These are phyloP conservation scores for Caenorhabditis latens DNA, from an alignment of 1,140 invertebrate genomes.

Conservation along the genomic window DNA sequence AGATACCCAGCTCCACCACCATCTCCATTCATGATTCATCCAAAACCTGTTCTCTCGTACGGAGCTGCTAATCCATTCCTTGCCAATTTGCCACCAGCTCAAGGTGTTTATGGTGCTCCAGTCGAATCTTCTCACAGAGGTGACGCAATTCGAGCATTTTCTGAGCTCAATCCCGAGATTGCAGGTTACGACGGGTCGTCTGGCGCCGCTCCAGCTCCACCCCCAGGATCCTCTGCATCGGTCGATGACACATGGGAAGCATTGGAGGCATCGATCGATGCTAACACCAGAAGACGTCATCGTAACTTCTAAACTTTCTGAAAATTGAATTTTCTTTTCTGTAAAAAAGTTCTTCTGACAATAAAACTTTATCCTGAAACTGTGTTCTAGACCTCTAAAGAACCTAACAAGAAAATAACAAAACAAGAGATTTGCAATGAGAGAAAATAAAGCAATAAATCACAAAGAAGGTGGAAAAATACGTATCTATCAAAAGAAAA, in stretches of 20 bases:
- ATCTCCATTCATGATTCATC: conserved; percentile 3
- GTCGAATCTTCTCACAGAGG: conserved; percentile 37
- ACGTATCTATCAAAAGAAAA: conserved; percentile 19
- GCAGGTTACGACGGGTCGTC: conserved; percentile 30
- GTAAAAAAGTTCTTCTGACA: conserved; percentile 11
- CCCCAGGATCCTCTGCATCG: conserved; percentile 3
- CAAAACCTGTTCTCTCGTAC: conserved; percentile 47
- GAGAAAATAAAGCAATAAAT: conserved; percentile 10
- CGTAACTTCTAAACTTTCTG: conserved; percentile 1
- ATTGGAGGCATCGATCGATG: conserved; percentile 3
- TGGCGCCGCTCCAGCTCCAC: background rate
- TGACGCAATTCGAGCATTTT: conserved; percentile 18
- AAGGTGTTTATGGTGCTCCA: conserved; percentile 42
- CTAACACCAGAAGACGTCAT: conserved; percentile 34
- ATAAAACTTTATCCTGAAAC: conserved; percentile 3
- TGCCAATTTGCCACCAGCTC: conserved; percentile 33
- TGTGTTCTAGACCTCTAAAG: background rate
- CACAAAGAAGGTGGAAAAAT: background rate
- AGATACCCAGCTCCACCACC: conserved; percentile 16
- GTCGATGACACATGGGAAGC: conserved; percentile 44
- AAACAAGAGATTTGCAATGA: background rate
- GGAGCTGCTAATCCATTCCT: conserved; percentile 44
- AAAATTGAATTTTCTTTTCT: conserved; percentile 22
- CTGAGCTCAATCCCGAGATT: conserved; percentile 31
- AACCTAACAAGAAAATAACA: conserved; percentile 45